These are phyloP conservation scores for Lonchura striata DNA, from an alignment of 2,113 vertebrate genomes.

Conservation along the genomic window DNA sequence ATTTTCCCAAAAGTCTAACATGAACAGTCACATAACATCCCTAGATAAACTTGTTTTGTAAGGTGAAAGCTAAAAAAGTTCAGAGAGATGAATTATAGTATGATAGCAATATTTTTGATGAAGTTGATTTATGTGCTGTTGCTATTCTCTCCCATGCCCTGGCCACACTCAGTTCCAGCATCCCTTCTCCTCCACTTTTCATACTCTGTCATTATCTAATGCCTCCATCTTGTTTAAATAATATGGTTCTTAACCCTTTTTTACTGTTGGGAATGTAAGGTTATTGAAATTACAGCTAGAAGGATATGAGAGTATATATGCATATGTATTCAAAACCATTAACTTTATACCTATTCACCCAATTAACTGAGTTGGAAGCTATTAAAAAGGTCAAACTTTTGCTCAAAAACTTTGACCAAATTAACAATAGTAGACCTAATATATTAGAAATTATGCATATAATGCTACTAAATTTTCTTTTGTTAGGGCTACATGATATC, in stretches of 20 bases:
- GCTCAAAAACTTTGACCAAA: neutral
- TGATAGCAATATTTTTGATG: conserved; percentile 26
- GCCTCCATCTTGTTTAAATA: conserved; percentile 68
- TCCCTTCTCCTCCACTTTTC: conserved; percentile 19
- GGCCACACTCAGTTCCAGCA: neutral
- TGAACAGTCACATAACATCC: conserved; percentile 49
- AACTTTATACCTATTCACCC: neutral
- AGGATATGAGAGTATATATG: neutral
- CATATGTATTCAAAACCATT: neutral
- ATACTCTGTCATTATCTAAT: conserved; percentile 57
- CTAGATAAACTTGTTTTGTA: conserved; percentile 29
- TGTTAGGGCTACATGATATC: neutral
- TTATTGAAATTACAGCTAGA: conserved; percentile 53
- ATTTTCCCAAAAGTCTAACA: conserved; percentile 56
- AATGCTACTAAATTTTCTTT: neutral
- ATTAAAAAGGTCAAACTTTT: neutral
- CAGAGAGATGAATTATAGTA: neutral
- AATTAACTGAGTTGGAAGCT: neutral
- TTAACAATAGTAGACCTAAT: neutral
- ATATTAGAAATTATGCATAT: neutral
- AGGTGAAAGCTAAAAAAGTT: conserved; percentile 47
- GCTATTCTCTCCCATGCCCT: neutral
- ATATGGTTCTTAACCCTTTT: conserved; percentile 45
- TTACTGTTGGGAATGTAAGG: conserved; percentile 58
- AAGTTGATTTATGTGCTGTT: neutral